phyloP scores from a whole-genome alignment of 2,888 invertebrate species.

The Sesamia inferens region DNA sequence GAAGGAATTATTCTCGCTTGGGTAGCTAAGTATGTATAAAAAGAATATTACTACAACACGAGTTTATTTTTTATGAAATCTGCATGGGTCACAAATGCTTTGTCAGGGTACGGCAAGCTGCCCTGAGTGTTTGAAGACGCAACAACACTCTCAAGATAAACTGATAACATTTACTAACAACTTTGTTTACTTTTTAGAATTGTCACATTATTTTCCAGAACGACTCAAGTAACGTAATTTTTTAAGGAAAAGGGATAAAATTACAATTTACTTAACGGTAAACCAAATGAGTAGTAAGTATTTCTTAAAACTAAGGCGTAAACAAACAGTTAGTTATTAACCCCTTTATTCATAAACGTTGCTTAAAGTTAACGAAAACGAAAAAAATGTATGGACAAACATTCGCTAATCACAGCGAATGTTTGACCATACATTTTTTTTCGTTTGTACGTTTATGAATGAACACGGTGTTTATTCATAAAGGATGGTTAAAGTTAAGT shows the following conservation, averaged over 20 bases:
- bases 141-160: conserved; percentile 25
- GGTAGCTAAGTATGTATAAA: too few species aligned
- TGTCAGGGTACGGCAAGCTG: conserved; percentile 1
- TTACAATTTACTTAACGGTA: not conserved
- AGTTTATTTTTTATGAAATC: not conserved
- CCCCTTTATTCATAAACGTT: too few species aligned
- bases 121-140: conserved; percentile 13
- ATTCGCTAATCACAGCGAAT: too few species aligned
- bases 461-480: too few species aligned
- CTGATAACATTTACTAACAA: not conserved
- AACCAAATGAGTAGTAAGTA: conserved; percentile 18
- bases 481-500: too few species aligned
- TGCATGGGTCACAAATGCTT: not conserved
- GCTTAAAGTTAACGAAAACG: too few species aligned
- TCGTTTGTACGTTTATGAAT: too few species aligned
- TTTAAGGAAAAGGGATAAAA: conserved; percentile 8
- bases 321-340: conserved; percentile 12
- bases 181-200: not conserved
- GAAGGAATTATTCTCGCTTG: too few species aligned
- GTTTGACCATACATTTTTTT: too few species aligned
- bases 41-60: too few species aligned
- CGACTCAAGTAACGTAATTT: not conserved
- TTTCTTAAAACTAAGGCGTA: conserved; percentile 42
- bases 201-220: not conserved
- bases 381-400: too few species aligned